Conservation (phyloP, 2,888 invertebrate species). For the Callinectes sapidus region DNA sequence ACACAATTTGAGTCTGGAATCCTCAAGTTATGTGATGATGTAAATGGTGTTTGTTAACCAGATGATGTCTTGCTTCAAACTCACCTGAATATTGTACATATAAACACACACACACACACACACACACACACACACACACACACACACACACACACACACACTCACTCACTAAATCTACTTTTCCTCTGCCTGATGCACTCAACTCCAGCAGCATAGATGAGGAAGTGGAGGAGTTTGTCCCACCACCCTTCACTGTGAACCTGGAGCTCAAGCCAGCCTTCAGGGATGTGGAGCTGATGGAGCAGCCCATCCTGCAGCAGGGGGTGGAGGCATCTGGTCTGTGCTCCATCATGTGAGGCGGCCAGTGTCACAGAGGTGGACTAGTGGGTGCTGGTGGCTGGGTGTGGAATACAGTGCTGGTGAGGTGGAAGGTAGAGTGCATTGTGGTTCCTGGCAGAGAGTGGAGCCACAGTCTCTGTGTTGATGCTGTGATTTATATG, state of each 20-base stretch:
- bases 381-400: background rate
- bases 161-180: background rate
- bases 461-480: background rate
- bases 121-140: slow-evolving; percentile 24
- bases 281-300: slow-evolving; percentile 58
- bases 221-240: slow-evolving; percentile 70
- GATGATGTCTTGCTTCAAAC: too few species aligned
- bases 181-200: slow-evolving; percentile 40
- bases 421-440: background rate
- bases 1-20: too few species aligned
- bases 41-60: too few species aligned
- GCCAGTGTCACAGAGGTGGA: background rate
- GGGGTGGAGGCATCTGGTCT: slow-evolving; percentile 71
- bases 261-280: slow-evolving; percentile 69
- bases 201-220: slow-evolving; percentile 60
- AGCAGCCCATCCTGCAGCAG: slow-evolving; percentile 50
- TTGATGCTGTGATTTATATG: background rate
- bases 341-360: slow-evolving; percentile 69
- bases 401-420: background rate
- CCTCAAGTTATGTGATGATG: too few species aligned
- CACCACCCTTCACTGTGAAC: slow-evolving; percentile 72
- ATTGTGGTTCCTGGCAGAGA: background rate
- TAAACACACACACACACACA: background rate
- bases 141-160: background rate
- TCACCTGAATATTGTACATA: too few species aligned